These are phyloP conservation scores for Lepus timidus DNA, from an alignment of 2,113 vertebrate species.

Conservation along the genomic window DNA sequence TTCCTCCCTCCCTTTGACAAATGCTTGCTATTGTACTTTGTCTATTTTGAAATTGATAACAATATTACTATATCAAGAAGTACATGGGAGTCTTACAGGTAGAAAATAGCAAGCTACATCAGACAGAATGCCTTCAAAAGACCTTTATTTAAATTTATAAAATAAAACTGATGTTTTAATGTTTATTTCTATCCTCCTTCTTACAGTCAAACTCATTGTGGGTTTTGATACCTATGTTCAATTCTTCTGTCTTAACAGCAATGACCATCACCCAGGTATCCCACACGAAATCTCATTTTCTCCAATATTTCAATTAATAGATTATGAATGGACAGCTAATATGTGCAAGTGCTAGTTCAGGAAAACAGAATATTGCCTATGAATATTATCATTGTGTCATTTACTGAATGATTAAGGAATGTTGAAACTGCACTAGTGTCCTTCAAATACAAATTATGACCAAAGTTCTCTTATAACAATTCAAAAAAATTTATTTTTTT, in stretches of 20 bases:
- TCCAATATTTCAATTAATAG: background rate
- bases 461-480: background rate
- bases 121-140: background rate
- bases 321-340: background rate
- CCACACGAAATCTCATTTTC: background rate
- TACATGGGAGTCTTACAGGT: no score
- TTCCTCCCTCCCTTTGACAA: background rate
- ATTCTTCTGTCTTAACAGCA: rapidly evolving
- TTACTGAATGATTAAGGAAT: background rate
- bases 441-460: background rate
- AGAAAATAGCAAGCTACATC: background rate
- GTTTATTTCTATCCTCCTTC: background rate
- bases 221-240: background rate
- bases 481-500: background rate
- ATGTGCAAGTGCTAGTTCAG: background rate
- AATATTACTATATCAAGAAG: background rate
- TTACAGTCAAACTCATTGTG: background rate
- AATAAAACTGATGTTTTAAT: background rate
- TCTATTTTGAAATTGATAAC: background rate
- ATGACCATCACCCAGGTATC: background rate
- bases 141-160: background rate
- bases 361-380: background rate
- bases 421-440: background rate
- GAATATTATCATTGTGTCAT: background rate
- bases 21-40: background rate